Percentiles rank a stretch among this genome's conserved stretches.
phyloP scores from a whole-genome alignment of 2,888 invertebrate genomes.

The Nomada fucata region DNA sequence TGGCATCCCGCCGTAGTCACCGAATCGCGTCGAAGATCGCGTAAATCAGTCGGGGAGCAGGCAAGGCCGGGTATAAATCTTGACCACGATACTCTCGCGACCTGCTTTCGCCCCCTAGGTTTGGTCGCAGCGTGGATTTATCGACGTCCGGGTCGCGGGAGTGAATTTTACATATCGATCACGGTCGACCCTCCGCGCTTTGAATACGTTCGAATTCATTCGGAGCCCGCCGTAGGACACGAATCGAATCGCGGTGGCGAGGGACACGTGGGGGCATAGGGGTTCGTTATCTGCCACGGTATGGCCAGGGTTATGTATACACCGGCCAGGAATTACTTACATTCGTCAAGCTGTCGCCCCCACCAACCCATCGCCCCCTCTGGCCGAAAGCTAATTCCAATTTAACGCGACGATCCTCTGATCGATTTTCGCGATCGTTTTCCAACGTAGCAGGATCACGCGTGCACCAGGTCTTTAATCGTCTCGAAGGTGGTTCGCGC shows the following conservation, averaged over 20 bases:
- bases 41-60: constrained; percentile 56
- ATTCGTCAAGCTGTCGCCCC: constrained; percentile 66
- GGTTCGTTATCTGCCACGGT: constrained; percentile 54
- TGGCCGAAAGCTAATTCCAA: constrained; percentile 36
- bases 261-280: background rate
- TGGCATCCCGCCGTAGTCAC: background rate
- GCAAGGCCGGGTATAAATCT: constrained; percentile 60
- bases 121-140: constrained; percentile 65
- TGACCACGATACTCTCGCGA: constrained; percentile 51
- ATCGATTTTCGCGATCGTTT: background rate
- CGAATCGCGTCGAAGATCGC: constrained; percentile 52
- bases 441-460: background rate
- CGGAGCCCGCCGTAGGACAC: constrained; percentile 12
- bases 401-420: constrained; percentile 39
- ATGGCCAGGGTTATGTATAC: constrained; percentile 46
- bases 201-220: constrained; percentile 68
- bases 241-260: constrained; percentile 27
- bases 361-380: background rate
- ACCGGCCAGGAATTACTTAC: constrained; percentile 57
- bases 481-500: background rate
- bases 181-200: constrained; percentile 57
- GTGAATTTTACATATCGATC: constrained; percentile 75
- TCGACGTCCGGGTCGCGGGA: constrained; percentile 66
- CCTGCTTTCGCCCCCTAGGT: constrained; percentile 54
- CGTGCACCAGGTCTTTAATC: background rate